phyloP scores from a whole-genome alignment of 2,888 invertebrate genomes.

The Ephialtes manifestator region DNA sequence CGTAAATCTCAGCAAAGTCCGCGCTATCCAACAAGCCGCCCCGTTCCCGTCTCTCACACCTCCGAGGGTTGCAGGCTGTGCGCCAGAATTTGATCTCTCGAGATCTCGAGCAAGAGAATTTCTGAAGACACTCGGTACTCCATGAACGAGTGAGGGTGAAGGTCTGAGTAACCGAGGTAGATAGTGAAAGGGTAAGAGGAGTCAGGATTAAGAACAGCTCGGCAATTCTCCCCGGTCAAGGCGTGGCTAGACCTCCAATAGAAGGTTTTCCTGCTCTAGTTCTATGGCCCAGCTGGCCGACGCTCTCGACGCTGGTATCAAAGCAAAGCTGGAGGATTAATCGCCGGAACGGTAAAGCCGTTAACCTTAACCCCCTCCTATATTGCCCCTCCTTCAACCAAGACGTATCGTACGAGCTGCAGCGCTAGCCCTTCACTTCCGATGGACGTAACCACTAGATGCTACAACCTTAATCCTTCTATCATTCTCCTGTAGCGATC shows the following conservation, averaged over 20 bases:
- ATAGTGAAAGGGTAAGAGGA: slow-evolving; percentile 21
- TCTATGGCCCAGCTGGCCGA: slow-evolving; percentile 50
- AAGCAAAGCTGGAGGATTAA: slow-evolving; percentile 75
- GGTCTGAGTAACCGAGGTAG: slow-evolving; percentile 32
- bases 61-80: slow-evolving; percentile 36
- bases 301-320: slow-evolving; percentile 65
- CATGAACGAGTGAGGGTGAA: slow-evolving; percentile 44
- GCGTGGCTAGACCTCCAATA: slow-evolving; percentile 66
- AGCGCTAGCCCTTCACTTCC: slow-evolving; percentile 24
- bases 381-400: slow-evolving; percentile 33
- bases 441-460: slow-evolving; percentile 29
- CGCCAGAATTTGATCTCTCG: slow-evolving; percentile 59
- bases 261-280: slow-evolving; percentile 58
- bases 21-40: slow-evolving; percentile 49
- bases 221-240: slow-evolving; percentile 71
- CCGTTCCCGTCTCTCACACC: slow-evolving; percentile 41
- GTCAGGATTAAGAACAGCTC: slow-evolving; percentile 75
- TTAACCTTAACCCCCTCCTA: slow-evolving; percentile 72
- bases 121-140: slow-evolving; percentile 60
- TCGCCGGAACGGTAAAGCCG: slow-evolving; percentile 71
- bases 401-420: slow-evolving; percentile 27
- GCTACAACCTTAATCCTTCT: slow-evolving; percentile 40
- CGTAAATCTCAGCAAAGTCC: slow-evolving; percentile 64
- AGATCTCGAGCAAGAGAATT: slow-evolving; percentile 56
- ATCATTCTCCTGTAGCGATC: slow-evolving; percentile 23